Evolutionary conservation across 1,140 invertebrate genomes (phyloP).

Genomic region (Anadara kagoshimensis): DNA sequence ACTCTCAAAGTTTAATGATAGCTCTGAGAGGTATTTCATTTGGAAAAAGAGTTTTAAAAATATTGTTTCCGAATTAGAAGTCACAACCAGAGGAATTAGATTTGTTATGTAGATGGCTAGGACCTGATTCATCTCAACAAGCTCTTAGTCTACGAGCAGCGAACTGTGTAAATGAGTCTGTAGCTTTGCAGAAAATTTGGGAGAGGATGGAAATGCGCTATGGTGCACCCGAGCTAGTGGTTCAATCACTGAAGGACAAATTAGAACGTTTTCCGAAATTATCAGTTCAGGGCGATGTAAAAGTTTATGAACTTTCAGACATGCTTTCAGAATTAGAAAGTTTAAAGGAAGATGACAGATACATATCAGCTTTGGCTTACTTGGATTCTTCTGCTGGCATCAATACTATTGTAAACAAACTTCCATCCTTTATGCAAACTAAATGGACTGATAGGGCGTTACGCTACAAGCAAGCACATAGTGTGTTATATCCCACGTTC

Average conservation of each 20-base stretch:
- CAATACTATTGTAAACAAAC: slow-evolving; percentile 25
- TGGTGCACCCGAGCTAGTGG: slow-evolving; percentile 37
- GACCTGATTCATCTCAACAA: slow-evolving; percentile 26
- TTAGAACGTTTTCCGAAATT: slow-evolving; percentile 37
- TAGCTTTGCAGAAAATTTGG: slow-evolving; percentile 22
- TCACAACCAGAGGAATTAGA: slow-evolving; percentile 33
- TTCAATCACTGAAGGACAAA: slow-evolving; percentile 24
- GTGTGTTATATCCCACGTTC: slow-evolving; percentile 32
- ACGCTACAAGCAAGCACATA: slow-evolving; percentile 30
- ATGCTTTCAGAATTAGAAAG: slow-evolving; percentile 32
- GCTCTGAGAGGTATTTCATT: slow-evolving; percentile 6
- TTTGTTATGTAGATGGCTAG: slow-evolving; percentile 40
- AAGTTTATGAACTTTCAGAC: slow-evolving; percentile 39
- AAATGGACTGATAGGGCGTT: slow-evolving; percentile 30
- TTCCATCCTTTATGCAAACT: slow-evolving; percentile 29
- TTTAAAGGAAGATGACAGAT: slow-evolving; percentile 22
- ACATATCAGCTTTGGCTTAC: slow-evolving; percentile 21
- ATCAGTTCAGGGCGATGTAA: slow-evolving; percentile 24
- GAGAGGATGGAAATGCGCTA: slow-evolving; percentile 35
- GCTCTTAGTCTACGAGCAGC: slow-evolving; percentile 26
- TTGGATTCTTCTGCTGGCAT: slow-evolving; percentile 38
- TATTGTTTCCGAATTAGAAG: slow-evolving; percentile 20
- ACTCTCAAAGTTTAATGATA: slow-evolving; percentile 24
- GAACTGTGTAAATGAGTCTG: slow-evolving; percentile 10
- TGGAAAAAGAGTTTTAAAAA: slow-evolving; percentile 34